Percentiles rank a stretch among this genome's conserved stretches.
phyloP scores from a whole-genome alignment of 2,888 invertebrate genomes.

The Bembecia ichneumoniformis region DNA sequence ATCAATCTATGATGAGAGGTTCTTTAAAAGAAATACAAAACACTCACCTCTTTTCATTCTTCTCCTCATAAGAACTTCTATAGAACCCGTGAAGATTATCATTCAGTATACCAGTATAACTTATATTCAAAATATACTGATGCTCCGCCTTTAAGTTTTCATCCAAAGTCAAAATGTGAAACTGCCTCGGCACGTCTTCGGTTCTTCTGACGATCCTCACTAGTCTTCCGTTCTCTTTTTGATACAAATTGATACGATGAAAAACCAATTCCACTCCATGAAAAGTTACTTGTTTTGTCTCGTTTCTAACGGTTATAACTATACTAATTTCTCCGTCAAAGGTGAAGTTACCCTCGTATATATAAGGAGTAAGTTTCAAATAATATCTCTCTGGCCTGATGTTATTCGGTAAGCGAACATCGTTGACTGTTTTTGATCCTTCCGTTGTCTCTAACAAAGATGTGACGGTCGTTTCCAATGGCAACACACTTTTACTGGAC shows the following conservation, averaged over 20 bases:
- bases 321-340: constrained; percentile 81
- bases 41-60: constrained; percentile 78
- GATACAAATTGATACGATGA: constrained; percentile 66
- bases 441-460: constrained; percentile 18
- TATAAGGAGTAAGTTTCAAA: constrained; percentile 79
- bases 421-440: constrained; percentile 28
- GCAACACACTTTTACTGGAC: constrained; percentile 42
- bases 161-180: constrained; percentile 77
- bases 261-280: constrained; percentile 82
- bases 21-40: no score
- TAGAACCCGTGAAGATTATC: constrained; percentile 87
- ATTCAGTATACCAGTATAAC: constrained; percentile 80
- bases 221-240: constrained; percentile 41
- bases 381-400: constrained; percentile 79
- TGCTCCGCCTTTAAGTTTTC: constrained; percentile 70
- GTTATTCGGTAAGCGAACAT: constrained; percentile 79
- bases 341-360: constrained; percentile 83
- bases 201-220: constrained; percentile 46
- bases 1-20: no score
- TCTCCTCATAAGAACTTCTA: constrained; percentile 82
- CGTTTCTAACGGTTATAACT: constrained; percentile 72
- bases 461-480: constrained; percentile 40
- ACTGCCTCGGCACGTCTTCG: constrained; percentile 76
- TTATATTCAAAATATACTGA: constrained; percentile 78
- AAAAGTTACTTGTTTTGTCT: constrained; percentile 79